Evolutionary conservation across 2,888 invertebrate species (phyloP).

Genomic region (Sclerodermus sp.): DNA sequence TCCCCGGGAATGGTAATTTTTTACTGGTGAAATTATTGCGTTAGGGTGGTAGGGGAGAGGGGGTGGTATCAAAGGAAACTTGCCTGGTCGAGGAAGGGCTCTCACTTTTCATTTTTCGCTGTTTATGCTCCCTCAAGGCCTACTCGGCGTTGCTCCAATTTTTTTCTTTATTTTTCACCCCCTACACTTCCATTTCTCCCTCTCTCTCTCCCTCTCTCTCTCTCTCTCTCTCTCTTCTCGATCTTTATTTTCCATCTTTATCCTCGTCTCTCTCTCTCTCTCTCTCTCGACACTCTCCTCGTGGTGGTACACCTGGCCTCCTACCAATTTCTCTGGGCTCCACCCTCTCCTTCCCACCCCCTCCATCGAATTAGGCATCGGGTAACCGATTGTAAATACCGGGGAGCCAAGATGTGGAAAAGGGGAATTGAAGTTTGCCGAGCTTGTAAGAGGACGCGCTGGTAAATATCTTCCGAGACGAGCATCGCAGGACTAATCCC

Average conservation of each 20-base stretch:
- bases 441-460: slow-evolving; percentile 42
- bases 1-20: slow-evolving; percentile 1
- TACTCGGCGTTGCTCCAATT: too few relatives aligned
- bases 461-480: slow-evolving; percentile 36
- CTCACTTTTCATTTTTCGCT: not conserved
- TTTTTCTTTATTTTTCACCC: too few relatives aligned
- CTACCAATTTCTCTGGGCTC: too few relatives aligned
- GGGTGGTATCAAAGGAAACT: not conserved
- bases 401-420: slow-evolving; percentile 25
- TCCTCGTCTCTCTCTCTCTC: slow-evolving; percentile 1
- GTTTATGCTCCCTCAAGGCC: not conserved
- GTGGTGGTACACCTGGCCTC: too few relatives aligned
- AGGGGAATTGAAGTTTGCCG: slow-evolving; percentile 40
- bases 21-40: too few relatives aligned
- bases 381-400: slow-evolving; percentile 46
- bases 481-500: not conserved
- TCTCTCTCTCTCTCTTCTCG: not conserved
- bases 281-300: not conserved
- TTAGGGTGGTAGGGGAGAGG: too few relatives aligned
- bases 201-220: slow-evolving; percentile 11
- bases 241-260: not conserved
- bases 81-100: slow-evolving; percentile 4
- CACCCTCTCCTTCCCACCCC: slow-evolving; percentile 17
- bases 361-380: slow-evolving; percentile 36
- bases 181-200: too few relatives aligned